Percentiles rank a stretch among this genome's conserved stretches.
Evolutionary conservation across 2,888 invertebrate genomes (phyloP).

Genomic region (Drosophila kambysellisi): DNA sequence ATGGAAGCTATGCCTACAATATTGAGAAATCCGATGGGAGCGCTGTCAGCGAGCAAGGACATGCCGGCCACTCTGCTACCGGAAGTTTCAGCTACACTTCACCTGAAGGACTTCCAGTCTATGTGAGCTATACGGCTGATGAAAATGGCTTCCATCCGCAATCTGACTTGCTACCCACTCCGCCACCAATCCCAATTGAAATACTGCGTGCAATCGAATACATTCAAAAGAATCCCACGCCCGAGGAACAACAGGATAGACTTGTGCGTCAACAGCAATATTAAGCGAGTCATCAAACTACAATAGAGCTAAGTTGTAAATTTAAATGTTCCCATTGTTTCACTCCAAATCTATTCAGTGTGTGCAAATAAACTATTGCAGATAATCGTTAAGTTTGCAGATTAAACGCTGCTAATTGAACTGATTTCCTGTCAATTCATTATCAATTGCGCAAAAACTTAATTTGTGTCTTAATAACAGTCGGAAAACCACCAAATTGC

Average conservation of each 20-base stretch:
- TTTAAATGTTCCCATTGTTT: neutral
- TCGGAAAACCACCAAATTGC: constrained; percentile 12
- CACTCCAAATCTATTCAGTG: constrained; percentile 9
- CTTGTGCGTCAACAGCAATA: constrained; percentile 62
- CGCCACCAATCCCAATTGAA: constrained; percentile 80
- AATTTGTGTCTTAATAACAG: constrained; percentile 56
- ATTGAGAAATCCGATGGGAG: constrained; percentile 87
- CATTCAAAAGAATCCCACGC: constrained; percentile 77
- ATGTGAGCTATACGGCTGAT: constrained; percentile 78
- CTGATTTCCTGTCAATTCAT: constrained; percentile 49
- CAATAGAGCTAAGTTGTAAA: constrained; percentile 26
- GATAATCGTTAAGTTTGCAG: constrained; percentile 10
- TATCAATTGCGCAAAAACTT: constrained; percentile 36
- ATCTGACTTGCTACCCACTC: constrained; percentile 78
- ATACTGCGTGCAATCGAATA: constrained; percentile 72
- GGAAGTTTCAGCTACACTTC: constrained; percentile 70
- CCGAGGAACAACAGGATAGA: constrained; percentile 79
- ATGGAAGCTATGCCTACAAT: constrained; percentile 84
- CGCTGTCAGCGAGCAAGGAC: constrained; percentile 86
- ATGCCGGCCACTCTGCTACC: constrained; percentile 85
- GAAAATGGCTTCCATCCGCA: constrained; percentile 80
- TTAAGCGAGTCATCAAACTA: constrained; percentile 30
- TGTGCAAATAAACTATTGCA: constrained; percentile 49
- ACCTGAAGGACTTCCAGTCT: constrained; percentile 79
- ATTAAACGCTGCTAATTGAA: constrained; percentile 46